Base-by-base conservation (phyloP, 1,140 invertebrate genomes). In the Dysdera silvatica region DNA sequence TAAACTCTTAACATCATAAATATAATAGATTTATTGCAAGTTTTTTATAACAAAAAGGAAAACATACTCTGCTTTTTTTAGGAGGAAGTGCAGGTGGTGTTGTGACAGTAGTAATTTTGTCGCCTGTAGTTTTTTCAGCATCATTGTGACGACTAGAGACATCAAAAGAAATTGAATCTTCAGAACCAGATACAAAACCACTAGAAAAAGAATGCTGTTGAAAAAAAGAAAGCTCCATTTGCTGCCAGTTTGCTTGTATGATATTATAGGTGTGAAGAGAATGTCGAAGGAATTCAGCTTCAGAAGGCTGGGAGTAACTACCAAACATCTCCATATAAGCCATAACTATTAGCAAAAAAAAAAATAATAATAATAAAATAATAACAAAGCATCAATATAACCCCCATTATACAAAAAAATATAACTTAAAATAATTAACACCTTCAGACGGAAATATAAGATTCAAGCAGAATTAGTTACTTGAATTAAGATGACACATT, bases 241-340 rank as follows among this genome's bases (percentile, higher is more conserved):
- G 81, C 54, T 84, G 82, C 82, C 82, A 86, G 59, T 76, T 71
- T n/a, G 73, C 81, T 79, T 56, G 63, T 2, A 65, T 41, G 32
- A 65, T 43, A 55, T 65, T 59, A 72, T 85, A 88, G 10, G 85
- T 84, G 72, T 90, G 87, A 70, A 91, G 81, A 2, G 88, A 91
- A 73, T 91, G 88, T 29, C 88, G 80, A 70, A 88, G 84, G 75
- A 88, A 85, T 69, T 89, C 86, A 65, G 81, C 81, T 56, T 81
- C 81, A 63, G 77, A 79, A 28, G 85, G 84, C 69, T 89, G 87
- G 58, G 86, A 87, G 77, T 89, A 92, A 73, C 89, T 87, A 1
- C 89, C 88, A 74, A 93, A 89, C 83, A 93, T 90, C 76, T 93
- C 88, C 90, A 95, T 94, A 78, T 95, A 96, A 45, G 89, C 89